These are phyloP conservation scores for Erpobdella octoculata DNA, from an alignment of 2,888 invertebrate genomes.

Conservation along the genomic window DNA sequence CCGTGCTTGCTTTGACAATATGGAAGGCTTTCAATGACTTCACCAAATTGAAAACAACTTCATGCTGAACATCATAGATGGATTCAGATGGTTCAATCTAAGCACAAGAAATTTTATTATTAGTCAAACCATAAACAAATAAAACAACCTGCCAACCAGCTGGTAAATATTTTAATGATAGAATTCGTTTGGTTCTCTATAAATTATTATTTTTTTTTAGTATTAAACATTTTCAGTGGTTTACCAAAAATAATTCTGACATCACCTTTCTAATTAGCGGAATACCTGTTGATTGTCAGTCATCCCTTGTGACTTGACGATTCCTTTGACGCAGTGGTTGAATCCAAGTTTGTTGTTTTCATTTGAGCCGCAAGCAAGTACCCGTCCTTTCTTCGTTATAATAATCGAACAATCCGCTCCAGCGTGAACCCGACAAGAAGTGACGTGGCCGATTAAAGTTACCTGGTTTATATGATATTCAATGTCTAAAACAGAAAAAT, in stretches of 20 bases:
- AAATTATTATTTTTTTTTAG: background rate
- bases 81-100: constrained; percentile 37
- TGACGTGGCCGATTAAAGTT: background rate
- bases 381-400: constrained; percentile 43
- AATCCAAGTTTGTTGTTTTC: constrained; percentile 51
- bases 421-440: constrained; percentile 41
- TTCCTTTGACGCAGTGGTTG: constrained; percentile 46
- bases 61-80: constrained; percentile 48
- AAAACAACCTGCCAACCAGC: background rate
- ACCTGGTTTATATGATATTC: background rate
- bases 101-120: background rate
- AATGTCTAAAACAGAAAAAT: background rate
- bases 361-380: constrained; percentile 50
- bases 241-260: too few relatives aligned
- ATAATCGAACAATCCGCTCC: constrained; percentile 51
- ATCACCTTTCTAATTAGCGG: too few relatives aligned
- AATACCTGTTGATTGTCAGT: background rate
- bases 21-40: constrained; percentile 45
- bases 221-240: too few relatives aligned
- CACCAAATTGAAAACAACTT: constrained; percentile 45
- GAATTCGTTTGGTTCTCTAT: too few relatives aligned
- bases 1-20: constrained; percentile 44
- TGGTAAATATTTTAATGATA: too few relatives aligned
- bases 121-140: background rate
- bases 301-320: constrained; percentile 40